Evolutionary conservation across 92 coral and sea anemone genomes (phyloP).

Genomic region (Siderastrea radians): DNA sequence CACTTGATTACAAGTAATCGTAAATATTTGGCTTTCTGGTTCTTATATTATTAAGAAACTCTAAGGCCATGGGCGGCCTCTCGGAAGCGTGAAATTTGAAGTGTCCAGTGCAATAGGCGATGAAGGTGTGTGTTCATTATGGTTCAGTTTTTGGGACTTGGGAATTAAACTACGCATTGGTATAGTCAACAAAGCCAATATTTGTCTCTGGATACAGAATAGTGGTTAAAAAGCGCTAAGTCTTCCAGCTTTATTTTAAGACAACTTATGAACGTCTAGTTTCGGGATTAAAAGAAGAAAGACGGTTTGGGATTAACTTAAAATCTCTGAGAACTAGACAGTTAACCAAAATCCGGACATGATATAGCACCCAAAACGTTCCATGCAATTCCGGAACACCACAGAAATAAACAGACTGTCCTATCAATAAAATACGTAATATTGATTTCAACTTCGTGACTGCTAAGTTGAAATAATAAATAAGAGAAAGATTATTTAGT

Average conservation of each 20-base stretch:
- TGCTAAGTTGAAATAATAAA: not conserved
- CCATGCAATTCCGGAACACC: slow-evolving; percentile 18
- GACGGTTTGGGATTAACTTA: slow-evolving; percentile 22
- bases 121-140: not conserved
- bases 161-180: not conserved
- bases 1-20: slow-evolving; percentile 3
- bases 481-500: not conserved
- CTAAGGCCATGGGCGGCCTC: not conserved
- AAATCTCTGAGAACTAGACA: not conserved
- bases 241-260: slow-evolving; percentile 26
- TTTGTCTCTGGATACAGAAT: not conserved
- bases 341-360: not conserved
- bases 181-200: not conserved
- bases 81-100: not conserved
- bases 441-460: not conserved
- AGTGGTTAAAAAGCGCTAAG: not conserved
- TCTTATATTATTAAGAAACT: not conserved
- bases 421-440: not conserved
- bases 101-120: not conserved
- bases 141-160: not conserved
- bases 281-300: slow-evolving; percentile 25
- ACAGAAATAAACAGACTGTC: not conserved
- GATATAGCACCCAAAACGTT: slow-evolving; percentile 2
- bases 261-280: slow-evolving; percentile 16
- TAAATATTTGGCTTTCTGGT: slow-evolving; percentile 7